phyloP scores from a whole-genome alignment of 2,888 invertebrate genomes.

The Oscheius sp. region DNA sequence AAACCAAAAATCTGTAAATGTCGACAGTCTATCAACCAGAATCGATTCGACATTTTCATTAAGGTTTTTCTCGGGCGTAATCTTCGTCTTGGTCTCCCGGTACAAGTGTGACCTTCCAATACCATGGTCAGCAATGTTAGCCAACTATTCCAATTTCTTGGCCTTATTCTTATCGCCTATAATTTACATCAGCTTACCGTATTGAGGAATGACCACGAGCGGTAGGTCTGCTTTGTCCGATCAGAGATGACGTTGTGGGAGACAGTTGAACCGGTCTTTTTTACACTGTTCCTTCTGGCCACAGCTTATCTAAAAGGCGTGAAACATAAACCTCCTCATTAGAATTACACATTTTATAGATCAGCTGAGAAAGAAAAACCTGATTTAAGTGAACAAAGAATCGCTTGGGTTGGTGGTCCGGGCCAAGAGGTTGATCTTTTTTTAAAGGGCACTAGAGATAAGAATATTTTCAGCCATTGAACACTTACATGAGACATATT shows the following conservation, averaged over 20 bases:
- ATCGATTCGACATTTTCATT: conserved; percentile 17
- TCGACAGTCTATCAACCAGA: not conserved
- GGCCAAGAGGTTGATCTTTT: conserved; percentile 52
- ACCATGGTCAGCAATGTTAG: conserved; percentile 18
- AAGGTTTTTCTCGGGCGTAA: conserved; percentile 20
- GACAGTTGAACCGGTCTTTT: conserved; percentile 17
- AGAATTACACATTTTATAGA: conserved; percentile 23
- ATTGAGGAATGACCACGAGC: not conserved
- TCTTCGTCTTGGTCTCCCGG: not conserved
- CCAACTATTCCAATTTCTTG: conserved; percentile 15
- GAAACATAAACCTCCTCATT: conserved; percentile 26
- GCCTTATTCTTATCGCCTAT: conserved; percentile 25
- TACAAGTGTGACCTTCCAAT: conserved; percentile 1
- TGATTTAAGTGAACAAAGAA: conserved; percentile 21
- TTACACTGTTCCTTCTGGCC: not conserved
- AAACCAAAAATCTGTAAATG: not conserved
- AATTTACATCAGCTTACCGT: conserved; percentile 17
- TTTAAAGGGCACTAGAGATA: not conserved
- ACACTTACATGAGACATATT: conserved; percentile 85
- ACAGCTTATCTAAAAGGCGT: conserved; percentile 18
- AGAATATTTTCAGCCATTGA: conserved; percentile 64
- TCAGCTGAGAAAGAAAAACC: conserved; percentile 24
- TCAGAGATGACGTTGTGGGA: conserved; percentile 6
- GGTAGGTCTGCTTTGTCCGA: conserved; percentile 1
- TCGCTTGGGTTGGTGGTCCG: conserved; percentile 61